Evolutionary conservation across 2,797 vertebrate genomes (phyloP).

Genomic region (Phataginus tetradactyla): DNA sequence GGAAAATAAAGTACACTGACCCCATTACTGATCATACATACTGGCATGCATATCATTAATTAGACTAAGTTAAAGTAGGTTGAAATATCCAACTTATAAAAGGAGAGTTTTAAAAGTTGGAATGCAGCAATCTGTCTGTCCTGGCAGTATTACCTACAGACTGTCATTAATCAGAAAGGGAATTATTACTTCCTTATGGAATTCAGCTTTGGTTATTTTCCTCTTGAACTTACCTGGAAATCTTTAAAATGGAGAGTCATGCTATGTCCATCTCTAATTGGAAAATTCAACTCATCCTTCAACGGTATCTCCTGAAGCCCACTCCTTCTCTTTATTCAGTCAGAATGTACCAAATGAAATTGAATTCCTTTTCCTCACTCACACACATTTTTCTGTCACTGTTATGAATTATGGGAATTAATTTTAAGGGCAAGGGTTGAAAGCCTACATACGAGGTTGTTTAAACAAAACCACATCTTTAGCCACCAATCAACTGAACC

Average conservation of each 20-base stretch:
- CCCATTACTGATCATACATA: constrained; percentile 23
- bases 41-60: constrained; percentile 64
- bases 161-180: constrained; percentile 62
- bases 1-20: constrained; percentile 72
- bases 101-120: constrained; percentile 1
- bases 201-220: constrained; percentile 13
- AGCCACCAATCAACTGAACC: constrained; percentile 50
- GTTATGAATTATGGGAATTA: constrained; percentile 36
- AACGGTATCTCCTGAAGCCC: constrained; percentile 36
- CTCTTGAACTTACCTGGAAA: constrained; percentile 53
- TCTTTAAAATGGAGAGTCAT: not conserved
- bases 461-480: constrained; percentile 66
- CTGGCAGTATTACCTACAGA: constrained; percentile 16
- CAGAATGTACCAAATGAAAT: constrained; percentile 28
- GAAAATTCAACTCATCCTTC: constrained; percentile 55
- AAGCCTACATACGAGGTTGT: not conserved
- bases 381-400: constrained; percentile 30
- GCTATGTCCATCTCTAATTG: not conserved
- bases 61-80: constrained; percentile 45
- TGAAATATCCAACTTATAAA: constrained; percentile 39
- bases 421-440: constrained; percentile 13
- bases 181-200: constrained; percentile 64
- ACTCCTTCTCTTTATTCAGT: not conserved
- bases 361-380: not conserved
- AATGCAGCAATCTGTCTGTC: constrained; percentile 45